Evolutionary conservation across 2,797 vertebrate genomes (phyloP).

Genomic region (Pseudocheirus occidentalis): DNA sequence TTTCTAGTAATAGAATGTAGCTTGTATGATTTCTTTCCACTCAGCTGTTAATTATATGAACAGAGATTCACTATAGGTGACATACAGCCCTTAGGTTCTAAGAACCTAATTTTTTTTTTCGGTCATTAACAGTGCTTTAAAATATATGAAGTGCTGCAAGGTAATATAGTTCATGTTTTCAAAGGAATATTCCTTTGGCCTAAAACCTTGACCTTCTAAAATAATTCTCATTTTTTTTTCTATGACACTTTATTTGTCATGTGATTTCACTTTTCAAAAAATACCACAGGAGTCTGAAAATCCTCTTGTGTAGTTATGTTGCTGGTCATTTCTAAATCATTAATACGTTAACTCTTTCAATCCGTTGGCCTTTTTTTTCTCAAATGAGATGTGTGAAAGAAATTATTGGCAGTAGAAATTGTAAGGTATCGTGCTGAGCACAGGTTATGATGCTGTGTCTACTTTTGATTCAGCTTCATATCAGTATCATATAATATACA

Average conservation of each 20-base stretch:
- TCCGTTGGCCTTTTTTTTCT: neutral
- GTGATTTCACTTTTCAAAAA: constrained; percentile 58
- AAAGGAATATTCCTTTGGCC: constrained; percentile 41
- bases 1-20: constrained; percentile 51
- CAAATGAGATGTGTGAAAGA: neutral
- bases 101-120: constrained; percentile 60
- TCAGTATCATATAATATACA: neutral
- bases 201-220: constrained; percentile 50
- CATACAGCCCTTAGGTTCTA: constrained; percentile 26
- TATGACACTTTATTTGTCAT: constrained; percentile 38
- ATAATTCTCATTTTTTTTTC: constrained; percentile 47
- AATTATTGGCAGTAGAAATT: neutral
- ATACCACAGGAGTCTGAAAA: neutral
- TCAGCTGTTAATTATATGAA: constrained; percentile 56
- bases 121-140: constrained; percentile 39
- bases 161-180: constrained; percentile 46
- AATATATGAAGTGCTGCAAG: constrained; percentile 32
- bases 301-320: constrained; percentile 29
- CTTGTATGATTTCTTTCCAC: constrained; percentile 40
- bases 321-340: constrained; percentile 40
- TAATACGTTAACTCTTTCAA: neutral
- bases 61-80: constrained; percentile 24
- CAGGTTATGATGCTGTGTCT: neutral
- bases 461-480: neutral
- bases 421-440: neutral